Conservation (phyloP, 2,888 invertebrate genomes). For the Stratiomys singularior region DNA sequence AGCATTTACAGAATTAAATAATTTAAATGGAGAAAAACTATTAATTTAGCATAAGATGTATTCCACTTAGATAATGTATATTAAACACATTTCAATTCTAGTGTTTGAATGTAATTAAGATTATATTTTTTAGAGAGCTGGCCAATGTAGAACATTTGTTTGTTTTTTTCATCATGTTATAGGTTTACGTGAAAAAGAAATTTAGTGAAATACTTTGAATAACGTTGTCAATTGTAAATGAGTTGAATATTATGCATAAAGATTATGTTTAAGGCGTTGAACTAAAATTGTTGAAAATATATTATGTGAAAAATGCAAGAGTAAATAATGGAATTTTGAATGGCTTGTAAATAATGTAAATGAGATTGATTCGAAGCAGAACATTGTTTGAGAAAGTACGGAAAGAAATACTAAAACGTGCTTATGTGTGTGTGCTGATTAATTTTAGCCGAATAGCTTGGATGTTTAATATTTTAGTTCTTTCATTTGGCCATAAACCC, state of each 20-base stretch:
- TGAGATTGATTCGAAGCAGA: too few species aligned
- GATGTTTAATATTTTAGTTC: too few species aligned
- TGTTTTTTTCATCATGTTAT: neutral
- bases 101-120: neutral
- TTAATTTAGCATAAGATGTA: constrained; percentile 18
- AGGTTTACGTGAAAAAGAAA: neutral
- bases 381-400: too few species aligned
- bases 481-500: too few species aligned
- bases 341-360: neutral
- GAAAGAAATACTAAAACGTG: too few species aligned
- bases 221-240: constrained; percentile 26
- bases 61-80: constrained; percentile 21
- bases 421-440: too few species aligned
- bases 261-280: constrained; percentile 27
- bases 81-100: neutral
- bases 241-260: neutral
- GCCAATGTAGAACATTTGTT: neutral
- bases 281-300: constrained; percentile 22
- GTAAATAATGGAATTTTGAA: neutral
- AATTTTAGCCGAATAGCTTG: too few species aligned
- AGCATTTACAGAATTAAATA: constrained; percentile 8
- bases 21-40: neutral
- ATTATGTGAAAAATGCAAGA: constrained; percentile 2
- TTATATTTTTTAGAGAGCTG: neutral
- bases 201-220: neutral